A percentile compares a stretch with the other conserved stretches of the same genome.
Conservation (phyloP, 1,140 invertebrate genomes). For the Drosophila watanabei region DNA sequence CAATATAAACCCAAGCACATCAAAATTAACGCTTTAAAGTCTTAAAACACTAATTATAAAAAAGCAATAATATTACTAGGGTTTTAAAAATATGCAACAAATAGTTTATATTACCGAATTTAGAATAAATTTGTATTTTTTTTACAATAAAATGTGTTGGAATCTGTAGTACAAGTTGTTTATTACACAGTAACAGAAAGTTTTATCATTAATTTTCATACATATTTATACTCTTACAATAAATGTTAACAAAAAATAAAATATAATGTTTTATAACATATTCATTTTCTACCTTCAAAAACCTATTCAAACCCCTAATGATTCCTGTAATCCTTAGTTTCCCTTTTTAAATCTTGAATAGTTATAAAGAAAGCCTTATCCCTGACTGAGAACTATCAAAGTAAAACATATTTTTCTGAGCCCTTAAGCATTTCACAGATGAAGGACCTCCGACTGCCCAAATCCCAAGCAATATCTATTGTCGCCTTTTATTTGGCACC, state of each 20-base stretch:
- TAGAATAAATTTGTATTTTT: neutral
- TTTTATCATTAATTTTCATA: no score
- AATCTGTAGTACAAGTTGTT: no score
- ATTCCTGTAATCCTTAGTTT: neutral
- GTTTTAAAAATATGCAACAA: neutral
- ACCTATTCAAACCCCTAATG: neutral
- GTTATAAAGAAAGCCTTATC: neutral
- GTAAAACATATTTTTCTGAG: neutral
- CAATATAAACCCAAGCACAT: neutral
- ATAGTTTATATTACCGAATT: neutral
- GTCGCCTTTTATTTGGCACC: conserved; percentile 6
- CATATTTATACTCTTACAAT: no score
- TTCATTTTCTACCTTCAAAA: no score
- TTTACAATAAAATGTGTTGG: neutral
- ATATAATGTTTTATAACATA: no score
- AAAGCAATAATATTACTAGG: neutral
- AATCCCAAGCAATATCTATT: neutral
- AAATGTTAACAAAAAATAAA: no score
- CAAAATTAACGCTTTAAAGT: neutral
- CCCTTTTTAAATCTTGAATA: neutral
- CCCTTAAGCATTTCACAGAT: neutral
- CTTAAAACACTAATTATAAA: neutral
- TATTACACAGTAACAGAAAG: no score
- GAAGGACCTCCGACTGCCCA: neutral
- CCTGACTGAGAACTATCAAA: neutral